Evolutionary conservation across 2,797 vertebrate species (phyloP).

Genomic region (Monodelphis domestica): DNA sequence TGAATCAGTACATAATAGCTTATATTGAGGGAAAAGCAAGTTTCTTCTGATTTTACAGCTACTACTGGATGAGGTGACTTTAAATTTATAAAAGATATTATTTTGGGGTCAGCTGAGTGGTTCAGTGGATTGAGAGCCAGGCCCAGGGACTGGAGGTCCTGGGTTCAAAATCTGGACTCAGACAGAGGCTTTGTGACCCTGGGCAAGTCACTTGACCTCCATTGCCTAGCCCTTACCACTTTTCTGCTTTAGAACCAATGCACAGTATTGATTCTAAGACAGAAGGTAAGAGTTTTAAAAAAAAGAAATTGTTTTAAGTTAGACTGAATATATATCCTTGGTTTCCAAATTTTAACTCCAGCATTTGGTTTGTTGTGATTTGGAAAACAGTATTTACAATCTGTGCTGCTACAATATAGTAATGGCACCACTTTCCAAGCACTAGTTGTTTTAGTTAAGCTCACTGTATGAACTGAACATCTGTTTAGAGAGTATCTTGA

Average conservation of each 20-base stretch:
- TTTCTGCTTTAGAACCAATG: too few relatives aligned
- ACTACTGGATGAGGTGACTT: slow-evolving; percentile 8
- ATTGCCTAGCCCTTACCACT: too few relatives aligned
- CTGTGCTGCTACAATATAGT: background rate
- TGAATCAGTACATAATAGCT: background rate
- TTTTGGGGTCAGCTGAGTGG: too few relatives aligned
- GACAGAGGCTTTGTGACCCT: too few relatives aligned
- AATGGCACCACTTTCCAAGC: slow-evolving; percentile 1
- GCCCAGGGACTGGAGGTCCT: too few relatives aligned
- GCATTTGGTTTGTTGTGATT: slow-evolving; percentile 19
- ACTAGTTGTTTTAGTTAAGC: slow-evolving; percentile 16
- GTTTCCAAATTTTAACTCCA: slow-evolving; percentile 27
- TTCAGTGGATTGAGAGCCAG: too few relatives aligned
- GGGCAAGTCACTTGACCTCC: too few relatives aligned
- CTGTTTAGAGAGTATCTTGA: background rate
- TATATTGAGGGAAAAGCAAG: background rate
- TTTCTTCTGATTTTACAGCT: background rate
- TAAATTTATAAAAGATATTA: slow-evolving; percentile 6
- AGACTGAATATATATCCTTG: slow-evolving; percentile 37
- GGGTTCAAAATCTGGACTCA: too few relatives aligned
- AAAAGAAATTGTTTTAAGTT: slow-evolving; percentile 8
- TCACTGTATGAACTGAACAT: slow-evolving; percentile 16
- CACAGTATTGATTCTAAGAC: too few relatives aligned
- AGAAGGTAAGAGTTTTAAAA: too few relatives aligned
- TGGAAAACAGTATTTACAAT: slow-evolving; percentile 20